Conservation (phyloP, 1,140 invertebrate species). For the Pseudoatta argentina region DNA sequence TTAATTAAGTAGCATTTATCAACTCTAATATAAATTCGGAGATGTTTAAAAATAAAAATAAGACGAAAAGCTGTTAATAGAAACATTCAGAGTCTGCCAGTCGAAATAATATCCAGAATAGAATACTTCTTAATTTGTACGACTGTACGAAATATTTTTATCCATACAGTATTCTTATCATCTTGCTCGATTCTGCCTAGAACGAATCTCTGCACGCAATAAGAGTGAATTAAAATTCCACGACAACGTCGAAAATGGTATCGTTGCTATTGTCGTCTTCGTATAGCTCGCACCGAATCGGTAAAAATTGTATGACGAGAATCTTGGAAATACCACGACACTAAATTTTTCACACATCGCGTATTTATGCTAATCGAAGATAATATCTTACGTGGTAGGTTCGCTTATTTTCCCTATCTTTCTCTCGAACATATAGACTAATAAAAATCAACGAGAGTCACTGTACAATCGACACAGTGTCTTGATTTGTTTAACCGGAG, state of each 20-base stretch:
- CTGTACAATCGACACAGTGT: not conserved
- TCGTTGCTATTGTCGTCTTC: constrained; percentile 5
- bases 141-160: constrained; percentile 34
- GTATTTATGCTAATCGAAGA: constrained; percentile 36
- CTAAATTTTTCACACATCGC: constrained; percentile 20
- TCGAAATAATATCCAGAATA: not conserved
- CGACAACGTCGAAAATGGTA: not conserved
- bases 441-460: not conserved
- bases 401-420: constrained; percentile 11
- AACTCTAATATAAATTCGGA: not conserved
- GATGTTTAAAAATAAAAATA: constrained; percentile 29
- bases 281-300: not conserved
- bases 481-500: not conserved
- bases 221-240: constrained; percentile 15
- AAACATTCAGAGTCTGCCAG: not conserved
- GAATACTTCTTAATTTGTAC: not conserved
- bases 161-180: constrained; percentile 22
- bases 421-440: not conserved
- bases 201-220: constrained; percentile 9
- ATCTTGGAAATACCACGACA: constrained; percentile 15
- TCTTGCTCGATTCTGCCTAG: not conserved
- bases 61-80: not conserved
- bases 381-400: constrained; percentile 26
- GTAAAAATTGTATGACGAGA: not conserved
- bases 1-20: not conserved